Conservation (phyloP, 37 sponge, comb jelly and placozoan species). For the Ephydatia muelleri region DNA sequence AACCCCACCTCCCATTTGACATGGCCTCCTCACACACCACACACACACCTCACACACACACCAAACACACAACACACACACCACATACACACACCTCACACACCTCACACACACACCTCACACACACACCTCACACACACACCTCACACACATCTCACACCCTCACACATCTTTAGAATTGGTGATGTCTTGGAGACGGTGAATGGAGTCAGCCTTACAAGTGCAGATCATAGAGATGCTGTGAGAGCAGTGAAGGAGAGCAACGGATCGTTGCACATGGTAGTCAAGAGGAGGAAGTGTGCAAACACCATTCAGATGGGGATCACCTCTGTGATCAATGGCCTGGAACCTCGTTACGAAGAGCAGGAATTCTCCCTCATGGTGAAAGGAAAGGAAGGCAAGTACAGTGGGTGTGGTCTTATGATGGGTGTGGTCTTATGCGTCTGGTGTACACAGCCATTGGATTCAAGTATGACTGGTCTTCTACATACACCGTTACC, state of each 20-base stretch:
- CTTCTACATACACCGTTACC: conserved; percentile 28
- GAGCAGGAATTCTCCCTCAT: conserved; percentile 60
- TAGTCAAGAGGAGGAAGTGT: conserved; percentile 32
- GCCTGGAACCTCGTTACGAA: background rate
- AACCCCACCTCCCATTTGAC: too few relatives aligned
- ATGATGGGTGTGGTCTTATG: background rate
- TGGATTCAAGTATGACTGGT: conserved; percentile 66
- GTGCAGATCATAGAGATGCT: conserved; percentile 72
- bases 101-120: background rate
- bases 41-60: too few relatives aligned
- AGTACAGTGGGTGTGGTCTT: background rate
- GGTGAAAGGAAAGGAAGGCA: conserved; percentile 55
- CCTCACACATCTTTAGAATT: conserved; percentile 14
- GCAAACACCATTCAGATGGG: conserved; percentile 42
- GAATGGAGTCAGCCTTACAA: conserved; percentile 53
- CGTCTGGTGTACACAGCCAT: conserved; percentile 29
- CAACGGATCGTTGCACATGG: conserved; percentile 39
- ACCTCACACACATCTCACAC: background rate
- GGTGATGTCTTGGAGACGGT: conserved; percentile 75
- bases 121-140: background rate
- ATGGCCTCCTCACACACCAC: too few relatives aligned
- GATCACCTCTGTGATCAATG: conserved; percentile 25
- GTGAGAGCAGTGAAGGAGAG: conserved; percentile 70
- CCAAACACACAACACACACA: too few relatives aligned
- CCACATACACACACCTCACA: background rate